Conservation (phyloP, 2,888 invertebrate genomes). For the Siphonodentalium dalli region DNA sequence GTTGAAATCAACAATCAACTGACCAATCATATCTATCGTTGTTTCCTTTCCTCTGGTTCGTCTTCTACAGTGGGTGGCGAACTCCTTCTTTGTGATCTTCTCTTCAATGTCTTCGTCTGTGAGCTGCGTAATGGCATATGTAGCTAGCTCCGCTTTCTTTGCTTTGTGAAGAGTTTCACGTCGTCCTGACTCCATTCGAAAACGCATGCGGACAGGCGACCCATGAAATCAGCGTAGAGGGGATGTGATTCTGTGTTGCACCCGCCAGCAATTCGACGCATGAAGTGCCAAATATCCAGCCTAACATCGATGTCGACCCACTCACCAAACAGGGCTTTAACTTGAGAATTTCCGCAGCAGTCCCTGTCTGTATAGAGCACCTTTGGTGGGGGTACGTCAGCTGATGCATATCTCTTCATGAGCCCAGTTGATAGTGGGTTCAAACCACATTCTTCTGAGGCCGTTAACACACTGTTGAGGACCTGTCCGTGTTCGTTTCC, state of each 20-base stretch:
- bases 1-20: slow-evolving; percentile 20
- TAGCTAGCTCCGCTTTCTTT: no score
- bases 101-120: no score
- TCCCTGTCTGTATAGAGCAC: slow-evolving; percentile 35
- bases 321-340: slow-evolving; percentile 5
- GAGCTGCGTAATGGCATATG: no score
- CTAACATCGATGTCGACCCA: slow-evolving; percentile 7
- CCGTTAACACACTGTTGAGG: slow-evolving; percentile 34
- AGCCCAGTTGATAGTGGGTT: slow-evolving; percentile 22
- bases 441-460: slow-evolving; percentile 26
- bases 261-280: slow-evolving; percentile 22
- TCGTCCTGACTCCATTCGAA: slow-evolving; percentile 26
- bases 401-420: slow-evolving; percentile 24
- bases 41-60: slow-evolving; percentile 25
- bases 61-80: slow-evolving; percentile 29
- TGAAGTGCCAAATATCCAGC: slow-evolving; percentile 35
- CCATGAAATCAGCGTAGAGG: slow-evolving; percentile 29
- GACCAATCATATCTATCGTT: slow-evolving; percentile 21
- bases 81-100: slow-evolving; percentile 22
- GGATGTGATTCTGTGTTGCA: slow-evolving; percentile 28
- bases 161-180: no score
- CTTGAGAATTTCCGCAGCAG: slow-evolving; percentile 26
- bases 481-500: no score
- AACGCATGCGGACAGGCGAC: slow-evolving; percentile 21
- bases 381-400: slow-evolving; percentile 28